Conservation (phyloP, 2,113 vertebrate genomes). For the Stegostoma tigrinum region DNA sequence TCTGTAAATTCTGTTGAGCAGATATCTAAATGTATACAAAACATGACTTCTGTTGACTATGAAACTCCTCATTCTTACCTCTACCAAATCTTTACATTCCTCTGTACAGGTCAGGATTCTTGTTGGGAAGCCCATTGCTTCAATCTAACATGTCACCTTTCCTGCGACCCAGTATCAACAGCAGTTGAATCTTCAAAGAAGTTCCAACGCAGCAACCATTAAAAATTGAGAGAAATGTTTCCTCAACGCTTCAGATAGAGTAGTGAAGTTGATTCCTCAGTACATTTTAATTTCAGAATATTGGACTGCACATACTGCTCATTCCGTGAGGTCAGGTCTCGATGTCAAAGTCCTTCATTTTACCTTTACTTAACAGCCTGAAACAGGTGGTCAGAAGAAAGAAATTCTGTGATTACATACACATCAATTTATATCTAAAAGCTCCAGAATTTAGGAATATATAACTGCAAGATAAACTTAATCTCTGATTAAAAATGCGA, state of each 20-base stretch:
- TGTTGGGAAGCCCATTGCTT: not conserved
- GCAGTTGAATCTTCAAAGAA: not conserved
- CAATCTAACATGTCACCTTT: not conserved
- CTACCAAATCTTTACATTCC: not conserved
- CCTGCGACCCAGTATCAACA: not conserved
- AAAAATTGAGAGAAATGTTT: not conserved
- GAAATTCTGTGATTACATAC: not conserved
- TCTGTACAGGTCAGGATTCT: not conserved
- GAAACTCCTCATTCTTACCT: not conserved
- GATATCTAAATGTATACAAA: not conserved
- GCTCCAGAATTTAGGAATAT: not conserved
- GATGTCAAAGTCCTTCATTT: not conserved
- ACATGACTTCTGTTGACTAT: not conserved
- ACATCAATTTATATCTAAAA: not conserved
- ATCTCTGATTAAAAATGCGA: not conserved
- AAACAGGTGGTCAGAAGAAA: not conserved
- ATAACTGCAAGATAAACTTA: not conserved
- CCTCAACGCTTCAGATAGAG: not conserved
- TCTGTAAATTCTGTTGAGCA: not conserved
- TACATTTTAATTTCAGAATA: not conserved
- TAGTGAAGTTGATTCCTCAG: not conserved
- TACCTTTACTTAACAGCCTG: not conserved
- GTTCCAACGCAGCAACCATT: not conserved
- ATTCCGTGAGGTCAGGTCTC: not conserved
- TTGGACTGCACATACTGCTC: not conserved